These are phyloP conservation scores for Leucania comma DNA, from an alignment of 2,888 invertebrate genomes.

Conservation along the genomic window DNA sequence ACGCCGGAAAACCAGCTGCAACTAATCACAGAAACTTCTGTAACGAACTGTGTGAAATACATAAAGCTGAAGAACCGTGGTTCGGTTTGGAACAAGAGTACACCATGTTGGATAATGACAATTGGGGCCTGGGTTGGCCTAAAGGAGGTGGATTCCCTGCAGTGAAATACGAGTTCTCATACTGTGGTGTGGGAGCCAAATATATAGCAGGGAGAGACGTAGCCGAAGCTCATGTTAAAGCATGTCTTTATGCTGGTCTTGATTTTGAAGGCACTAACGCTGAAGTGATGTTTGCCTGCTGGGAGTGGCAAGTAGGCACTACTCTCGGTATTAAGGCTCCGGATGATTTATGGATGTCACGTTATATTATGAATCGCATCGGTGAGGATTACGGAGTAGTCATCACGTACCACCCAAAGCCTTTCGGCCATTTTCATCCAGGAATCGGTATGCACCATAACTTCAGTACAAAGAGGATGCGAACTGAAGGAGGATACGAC, in stretches of 20 bases:
- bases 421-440: slow-evolving; percentile 95
- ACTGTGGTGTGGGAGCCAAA: slow-evolving; percentile 98
- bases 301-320: slow-evolving; percentile 98
- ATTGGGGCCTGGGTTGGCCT: slow-evolving; percentile 97
- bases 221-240: slow-evolving; percentile 94
- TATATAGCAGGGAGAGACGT: slow-evolving; percentile 98
- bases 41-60: slow-evolving; percentile 93
- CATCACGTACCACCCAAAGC: slow-evolving; percentile 93
- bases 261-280: slow-evolving; percentile 98
- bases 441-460: slow-evolving; percentile 97
- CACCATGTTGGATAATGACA: slow-evolving; percentile 96
- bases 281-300: slow-evolving; percentile 98
- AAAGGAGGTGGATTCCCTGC: slow-evolving; percentile 96
- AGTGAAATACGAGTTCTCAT: slow-evolving; percentile 96
- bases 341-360: slow-evolving; percentile 96
- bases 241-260: slow-evolving; percentile 98
- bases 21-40: slow-evolving; percentile 94
- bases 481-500: slow-evolving; percentile 93
- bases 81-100: slow-evolving; percentile 98
- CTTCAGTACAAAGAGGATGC: slow-evolving; percentile 96
- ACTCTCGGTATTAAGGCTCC: slow-evolving; percentile 95
- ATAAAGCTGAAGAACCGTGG: slow-evolving; percentile 94
- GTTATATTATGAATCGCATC: slow-evolving; percentile 95
- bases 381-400: slow-evolving; percentile 96
- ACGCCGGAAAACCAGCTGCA: slow-evolving; percentile 93